Base-by-base conservation (phyloP, 2,888 invertebrate species). In the Bellardia bayeri region DNA sequence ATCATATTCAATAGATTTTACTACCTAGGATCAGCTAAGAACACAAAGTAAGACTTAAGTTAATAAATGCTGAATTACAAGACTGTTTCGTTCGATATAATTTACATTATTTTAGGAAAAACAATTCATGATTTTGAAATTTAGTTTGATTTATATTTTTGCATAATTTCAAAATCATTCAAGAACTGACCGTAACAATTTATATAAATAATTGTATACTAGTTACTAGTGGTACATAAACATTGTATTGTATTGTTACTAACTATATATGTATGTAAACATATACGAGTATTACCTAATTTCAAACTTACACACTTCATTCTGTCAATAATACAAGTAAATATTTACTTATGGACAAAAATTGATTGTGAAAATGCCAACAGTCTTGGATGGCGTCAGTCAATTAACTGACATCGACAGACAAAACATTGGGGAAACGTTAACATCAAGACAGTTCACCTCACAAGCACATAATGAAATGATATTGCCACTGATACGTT, bases 371-470 rank as follows among this genome's bases (percentile, higher is more conserved):
- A 78, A 64, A 82, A 33, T 82, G 86, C 86, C 86, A 82, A 66
- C 76, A 79, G 86, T 86, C 86, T 74, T 82, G 54, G 64, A 85
- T 86, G 86, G 82, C 86, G 86, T 86, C 86, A 86, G 81, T 86
- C 74, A 86, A 86, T 82, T 82, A 82, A 82, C 72, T 58, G 82
- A 74, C 72, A 79, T 37, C 58, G 45, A 51, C 58, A 74, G 58
- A 61, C 14, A 64, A 16, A 74, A 42, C 40, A 54, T 42, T 64
- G 13, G 11, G 13, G 37, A 80, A 61, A 80, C 49, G 9, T 71
- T 61, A 40, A 33, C 30, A 63, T 16, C 30, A 54, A 56, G 8
- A 42, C 56, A 78, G 5, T 56, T 78, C 16, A 16, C 1, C 8
- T 45, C 7, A 68, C 30, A 49, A 16, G 51, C 11, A 64, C 2